Evolutionary conservation across 1,140 invertebrate genomes (phyloP), one percentile per base, ranked within the genome.

Genomic region (Zaprionus inermis): DNA sequence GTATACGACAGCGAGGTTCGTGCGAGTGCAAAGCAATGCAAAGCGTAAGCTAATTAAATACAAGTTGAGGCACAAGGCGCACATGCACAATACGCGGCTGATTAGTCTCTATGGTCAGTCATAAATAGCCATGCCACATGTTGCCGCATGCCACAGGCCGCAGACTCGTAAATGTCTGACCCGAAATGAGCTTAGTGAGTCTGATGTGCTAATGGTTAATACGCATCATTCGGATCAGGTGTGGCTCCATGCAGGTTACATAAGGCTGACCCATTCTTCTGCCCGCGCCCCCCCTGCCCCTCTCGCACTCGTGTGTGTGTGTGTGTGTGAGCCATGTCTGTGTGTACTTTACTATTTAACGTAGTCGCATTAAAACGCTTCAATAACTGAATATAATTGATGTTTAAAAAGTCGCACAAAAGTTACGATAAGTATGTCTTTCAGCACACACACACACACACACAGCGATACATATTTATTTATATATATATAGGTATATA

Each of bases 331-430:
- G 49, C n/a, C n/a, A 0, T 44, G 38, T 44, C 38, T 36, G 52
- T 51, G 12, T 12, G 41, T 28, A 14, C 18, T 69, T 24, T 69
- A 69, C 57, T 73, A 73, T 73, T 63, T 69, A 73, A 61, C 57
- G 66, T 63, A 74, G 66, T 65, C 61, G 71, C 78, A 84, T 85
- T 85, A 85, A 78, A 81, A 69, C 82, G 81, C 81, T 85, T 36
- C 81, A 64, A 81, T 84, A 84, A 66, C 73, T 85, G 72, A 72
- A 84, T 81, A 86, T 85, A 84, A 84, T 84, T 84, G 81, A 78
- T 81, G 81, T 84, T 84, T 84, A 71, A 84, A 84, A 84, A 85
- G 56, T 82, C 78, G 34, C 74, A 55, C 34, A 72, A 85, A 85
- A 78, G 81, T 84, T 78, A 85, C 81, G 81, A 86, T 84, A 84